Evolutionary conservation across 2,888 invertebrate genomes (phyloP).

Genomic region (Rotaria socialis): DNA sequence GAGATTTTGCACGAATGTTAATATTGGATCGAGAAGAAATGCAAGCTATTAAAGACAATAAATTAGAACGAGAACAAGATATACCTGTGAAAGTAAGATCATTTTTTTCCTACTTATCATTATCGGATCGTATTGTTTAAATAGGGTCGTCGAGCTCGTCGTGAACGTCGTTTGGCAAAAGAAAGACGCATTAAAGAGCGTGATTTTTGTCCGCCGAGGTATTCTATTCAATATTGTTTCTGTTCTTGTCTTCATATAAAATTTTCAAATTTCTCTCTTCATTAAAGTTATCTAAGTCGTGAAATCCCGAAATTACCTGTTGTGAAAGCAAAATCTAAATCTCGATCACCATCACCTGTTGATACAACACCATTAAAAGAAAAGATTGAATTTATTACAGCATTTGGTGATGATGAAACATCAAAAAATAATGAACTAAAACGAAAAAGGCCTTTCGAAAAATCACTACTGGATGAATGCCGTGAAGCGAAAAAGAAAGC

Average conservation of each 20-base stretch:
- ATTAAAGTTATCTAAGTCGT: neutral
- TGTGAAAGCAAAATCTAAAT: conserved; percentile 38
- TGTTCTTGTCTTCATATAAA: neutral
- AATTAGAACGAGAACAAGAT: conserved; percentile 39
- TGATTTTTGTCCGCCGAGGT: conserved; percentile 17
- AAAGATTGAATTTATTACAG: conserved; percentile 17
- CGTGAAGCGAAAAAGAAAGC: conserved; percentile 13
- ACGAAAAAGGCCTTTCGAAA: neutral
- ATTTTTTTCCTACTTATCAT: too few species aligned
- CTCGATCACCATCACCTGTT: neutral
- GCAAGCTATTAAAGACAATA: conserved; percentile 34
- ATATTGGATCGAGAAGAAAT: conserved; percentile 45
- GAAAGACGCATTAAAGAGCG: conserved; percentile 41
- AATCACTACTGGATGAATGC: conserved; percentile 29
- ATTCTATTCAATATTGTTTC: neutral
- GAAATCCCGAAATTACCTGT: conserved; percentile 33
- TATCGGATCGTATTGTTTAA: neutral
- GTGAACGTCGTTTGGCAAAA: conserved; percentile 43
- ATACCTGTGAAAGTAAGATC: conserved; percentile 15
- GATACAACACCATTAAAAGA: neutral
- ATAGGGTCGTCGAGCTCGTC: conserved; percentile 40
- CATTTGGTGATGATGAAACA: conserved; percentile 17
- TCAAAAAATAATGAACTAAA: neutral
- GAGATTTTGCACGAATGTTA: conserved; percentile 42
- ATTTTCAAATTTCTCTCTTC: too few species aligned